Evolutionary conservation across 2,113 vertebrate genomes (phyloP).

Genomic region (Camelus dromedarius): DNA sequence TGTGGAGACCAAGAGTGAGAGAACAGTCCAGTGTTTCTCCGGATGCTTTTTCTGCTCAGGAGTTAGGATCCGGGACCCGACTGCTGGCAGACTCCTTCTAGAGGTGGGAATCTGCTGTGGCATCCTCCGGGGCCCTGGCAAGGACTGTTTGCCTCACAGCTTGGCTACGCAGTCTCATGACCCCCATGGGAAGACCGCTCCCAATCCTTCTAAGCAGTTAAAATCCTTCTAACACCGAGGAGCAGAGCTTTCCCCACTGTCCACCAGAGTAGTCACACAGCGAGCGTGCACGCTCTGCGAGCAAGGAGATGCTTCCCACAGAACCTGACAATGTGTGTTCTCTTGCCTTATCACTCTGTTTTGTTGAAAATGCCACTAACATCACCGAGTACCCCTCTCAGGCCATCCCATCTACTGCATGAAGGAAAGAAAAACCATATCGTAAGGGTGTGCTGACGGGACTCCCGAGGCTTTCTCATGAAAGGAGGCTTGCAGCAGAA

Average conservation of each 20-base stretch:
- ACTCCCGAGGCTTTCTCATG: fast-evolving
- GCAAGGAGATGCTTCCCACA: background rate
- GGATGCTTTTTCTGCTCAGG: fast-evolving
- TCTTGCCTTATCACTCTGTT: background rate
- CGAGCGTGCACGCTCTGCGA: fast-evolving
- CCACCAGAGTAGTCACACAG: fast-evolving
- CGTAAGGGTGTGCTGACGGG: fast-evolving
- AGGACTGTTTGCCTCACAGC: background rate
- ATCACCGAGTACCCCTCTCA: too few species aligned
- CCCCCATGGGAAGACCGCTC: background rate
- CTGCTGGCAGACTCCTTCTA: background rate
- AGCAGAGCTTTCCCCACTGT: background rate
- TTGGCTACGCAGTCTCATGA: fast-evolving
- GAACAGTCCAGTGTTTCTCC: background rate
- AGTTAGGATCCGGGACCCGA: background rate
- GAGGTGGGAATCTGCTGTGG: fast-evolving
- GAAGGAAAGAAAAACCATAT: background rate
- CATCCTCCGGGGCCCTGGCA: background rate
- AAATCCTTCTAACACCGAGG: background rate
- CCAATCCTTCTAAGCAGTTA: background rate
- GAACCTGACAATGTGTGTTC: background rate
- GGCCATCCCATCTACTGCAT: too few species aligned
- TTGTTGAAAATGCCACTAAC: background rate
- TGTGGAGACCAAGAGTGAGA: background rate
- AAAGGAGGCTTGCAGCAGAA: background rate